Conservation (phyloP, 2,888 invertebrate species). For the Spisula solida region DNA sequence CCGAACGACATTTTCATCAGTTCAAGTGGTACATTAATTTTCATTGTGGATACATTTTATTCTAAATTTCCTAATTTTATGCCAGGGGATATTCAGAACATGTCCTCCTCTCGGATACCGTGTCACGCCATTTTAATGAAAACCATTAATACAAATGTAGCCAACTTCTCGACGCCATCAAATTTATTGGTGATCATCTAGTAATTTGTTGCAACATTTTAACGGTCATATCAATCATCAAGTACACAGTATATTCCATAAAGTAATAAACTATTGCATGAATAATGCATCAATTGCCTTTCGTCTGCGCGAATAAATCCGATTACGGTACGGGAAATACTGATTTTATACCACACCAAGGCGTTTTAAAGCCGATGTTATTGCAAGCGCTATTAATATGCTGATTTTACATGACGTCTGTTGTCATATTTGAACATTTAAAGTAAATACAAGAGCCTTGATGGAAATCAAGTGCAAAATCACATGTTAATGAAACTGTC, state of each 20-base stretch:
- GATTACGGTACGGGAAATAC: slow-evolving; percentile 17
- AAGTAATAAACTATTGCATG: slow-evolving; percentile 24
- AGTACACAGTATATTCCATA: slow-evolving; percentile 13
- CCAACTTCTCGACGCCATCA: not conserved
- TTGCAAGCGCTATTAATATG: not conserved
- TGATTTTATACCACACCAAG: slow-evolving; percentile 17
- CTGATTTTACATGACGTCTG: slow-evolving; percentile 38
- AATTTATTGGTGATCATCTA: not conserved
- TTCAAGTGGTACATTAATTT: not conserved
- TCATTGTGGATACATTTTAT: not conserved
- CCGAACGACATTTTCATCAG: not conserved
- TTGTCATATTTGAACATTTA: slow-evolving; percentile 51
- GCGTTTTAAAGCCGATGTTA: slow-evolving; percentile 24
- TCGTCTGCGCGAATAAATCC: slow-evolving; percentile 24
- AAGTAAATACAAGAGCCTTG: slow-evolving; percentile 56
- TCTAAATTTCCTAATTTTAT: not conserved
- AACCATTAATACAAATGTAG: not conserved
- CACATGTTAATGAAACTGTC: slow-evolving; percentile 58
- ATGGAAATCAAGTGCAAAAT: slow-evolving; percentile 63
- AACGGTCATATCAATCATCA: slow-evolving; percentile 10
- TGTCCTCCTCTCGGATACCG: slow-evolving; percentile 9
- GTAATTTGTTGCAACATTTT: slow-evolving; percentile 18
- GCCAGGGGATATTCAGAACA: not conserved
- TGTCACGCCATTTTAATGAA: not conserved
- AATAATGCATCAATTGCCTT: slow-evolving; percentile 20